Evolutionary conservation across 2,888 invertebrate genomes (phyloP), one percentile per base, ranked within the genome.

Genomic region (Aspidapion aeneum): DNA sequence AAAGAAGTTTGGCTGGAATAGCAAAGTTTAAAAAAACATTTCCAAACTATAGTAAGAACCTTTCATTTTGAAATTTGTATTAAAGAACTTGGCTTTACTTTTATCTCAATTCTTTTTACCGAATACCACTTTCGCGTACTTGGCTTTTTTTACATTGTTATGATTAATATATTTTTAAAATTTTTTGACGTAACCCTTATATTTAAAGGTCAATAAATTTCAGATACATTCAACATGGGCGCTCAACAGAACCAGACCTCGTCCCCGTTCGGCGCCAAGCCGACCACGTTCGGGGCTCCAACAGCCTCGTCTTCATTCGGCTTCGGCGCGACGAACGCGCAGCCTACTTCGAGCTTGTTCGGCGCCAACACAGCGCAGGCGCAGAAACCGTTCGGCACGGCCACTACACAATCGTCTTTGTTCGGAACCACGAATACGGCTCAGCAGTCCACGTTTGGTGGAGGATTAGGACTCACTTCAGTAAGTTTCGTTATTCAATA

Each of bases 381-480:
- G 0, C 78, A 77, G 63, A 85, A 86, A 72, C 81, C 85, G 0
- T 85, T 86, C 63, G 84, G 84, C 0, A 73, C 80, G 0, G 75
- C 80, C 0, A 66, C 72, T 51, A 70, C 73, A 35, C 72, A 70
- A 59, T 70, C 73, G 3, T n/a, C n/a, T n/a, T 72, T 76, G 54
- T 80, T 81, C 70, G 79, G 79, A 56, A 69, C 74, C 12, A 69
- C 82, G 7, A 69, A 82, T 2, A 74, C 78, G 9, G 67, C 73
- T 1, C 71, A 71, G 55, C 78, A 80, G 1, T 82, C 82, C 3
- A 82, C 86, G 0, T 88, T 89, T 74, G 86, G 87, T 18, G 66
- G 69, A 51, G 70, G 72, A 5, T 7, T 35, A 35, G 35, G 35
- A 12, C 3, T 35, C 5, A 35, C 35, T 12, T 35, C 35, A 35